Evolutionary conservation across 2,888 invertebrate species (phyloP), one percentile per base, ranked within the genome.

Genomic region (Petrolisthes cinctipes): DNA sequence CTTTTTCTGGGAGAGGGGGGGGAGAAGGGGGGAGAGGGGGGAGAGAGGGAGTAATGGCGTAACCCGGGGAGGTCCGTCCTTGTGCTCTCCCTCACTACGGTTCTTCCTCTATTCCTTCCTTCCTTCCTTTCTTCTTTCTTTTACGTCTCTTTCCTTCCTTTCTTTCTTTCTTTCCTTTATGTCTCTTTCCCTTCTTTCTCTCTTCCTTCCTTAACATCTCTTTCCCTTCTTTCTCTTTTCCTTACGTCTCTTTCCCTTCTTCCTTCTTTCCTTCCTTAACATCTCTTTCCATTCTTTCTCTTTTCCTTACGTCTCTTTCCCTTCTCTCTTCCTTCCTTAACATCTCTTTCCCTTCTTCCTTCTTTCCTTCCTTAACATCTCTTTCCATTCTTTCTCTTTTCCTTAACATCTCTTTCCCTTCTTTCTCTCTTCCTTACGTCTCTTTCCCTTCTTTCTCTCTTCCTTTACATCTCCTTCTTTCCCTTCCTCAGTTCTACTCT

Each of bases 1-100:
- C 86, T 86, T 86, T 86, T 86, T 81, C 56, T 76, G 86, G 51
- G 75, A 51, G 53, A 9, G 23, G 66, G 68, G 75, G 75, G 61
- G 83, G 51, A 57, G 76, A 57, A 83, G 68, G 23, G 54, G 11
- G 80, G 53, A 14, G 53, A 53, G 53, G 80, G 11, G 3, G 61
- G 61, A 23, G 23, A 5, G 57, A 85, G 73, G 73, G 78, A 79
- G 85, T 37, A 20, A n/a, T 53, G 85, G 56, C 81, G 85, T 86
- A 86, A 79, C 81, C 84, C 81, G 61, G 81, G 57, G 81, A 56
- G 61, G 81, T 7, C 5, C n/a, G 83, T 4, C 54, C 51, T 53
- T 53, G 53, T 53, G 51, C 20, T 53, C 11, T 17, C 78, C 7
- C 78, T 53, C 54, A 51, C 5, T 53, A 53, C 51, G 17, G 53